Percentiles rank a stretch among this genome's conserved stretches.
These are phyloP conservation scores for Bombus confusus DNA, from an alignment of 1,140 invertebrate species.

Conservation along the genomic window DNA sequence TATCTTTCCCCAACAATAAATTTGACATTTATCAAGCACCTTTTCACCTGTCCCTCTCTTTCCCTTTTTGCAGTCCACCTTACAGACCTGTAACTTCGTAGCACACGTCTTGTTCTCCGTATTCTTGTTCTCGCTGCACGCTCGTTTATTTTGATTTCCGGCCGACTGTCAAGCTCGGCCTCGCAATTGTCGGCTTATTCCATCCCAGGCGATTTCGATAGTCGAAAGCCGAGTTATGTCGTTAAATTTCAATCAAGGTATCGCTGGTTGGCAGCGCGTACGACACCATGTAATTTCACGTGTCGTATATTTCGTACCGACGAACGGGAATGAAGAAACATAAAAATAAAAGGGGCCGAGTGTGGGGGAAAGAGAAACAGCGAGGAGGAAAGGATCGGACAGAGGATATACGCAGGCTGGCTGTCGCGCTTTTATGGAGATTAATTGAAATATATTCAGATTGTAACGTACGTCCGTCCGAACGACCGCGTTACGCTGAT, in stretches of 20 bases:
- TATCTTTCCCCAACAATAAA: too few species aligned
- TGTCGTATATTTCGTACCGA: not conserved
- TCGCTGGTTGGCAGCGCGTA: not conserved
- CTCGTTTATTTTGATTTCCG: not conserved
- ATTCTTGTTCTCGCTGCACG: too few species aligned
- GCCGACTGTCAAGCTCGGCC: not conserved
- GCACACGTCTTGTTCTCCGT: not conserved
- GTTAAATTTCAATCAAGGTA: constrained; percentile 30
- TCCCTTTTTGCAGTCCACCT: not conserved
- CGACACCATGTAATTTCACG: constrained; percentile 2
- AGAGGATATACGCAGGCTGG: not conserved
- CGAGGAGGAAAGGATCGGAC: not conserved
- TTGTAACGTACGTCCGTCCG: constrained; percentile 28
- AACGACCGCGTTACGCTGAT: constrained; percentile 27
- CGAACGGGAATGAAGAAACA: not conserved
- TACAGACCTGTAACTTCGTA: not conserved
- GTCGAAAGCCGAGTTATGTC: not conserved
- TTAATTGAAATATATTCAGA: constrained; percentile 53
- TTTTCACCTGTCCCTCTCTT: too few species aligned
- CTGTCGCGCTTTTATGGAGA: constrained; percentile 39
- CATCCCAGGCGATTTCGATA: not conserved
- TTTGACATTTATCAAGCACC: too few species aligned
- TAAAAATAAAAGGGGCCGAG: too few species aligned
- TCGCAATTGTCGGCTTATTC: not conserved
- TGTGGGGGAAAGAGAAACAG: not conserved